These are phyloP conservation scores for Drosophila monieri DNA, from an alignment of 2,888 invertebrate species.

Conservation along the genomic window DNA sequence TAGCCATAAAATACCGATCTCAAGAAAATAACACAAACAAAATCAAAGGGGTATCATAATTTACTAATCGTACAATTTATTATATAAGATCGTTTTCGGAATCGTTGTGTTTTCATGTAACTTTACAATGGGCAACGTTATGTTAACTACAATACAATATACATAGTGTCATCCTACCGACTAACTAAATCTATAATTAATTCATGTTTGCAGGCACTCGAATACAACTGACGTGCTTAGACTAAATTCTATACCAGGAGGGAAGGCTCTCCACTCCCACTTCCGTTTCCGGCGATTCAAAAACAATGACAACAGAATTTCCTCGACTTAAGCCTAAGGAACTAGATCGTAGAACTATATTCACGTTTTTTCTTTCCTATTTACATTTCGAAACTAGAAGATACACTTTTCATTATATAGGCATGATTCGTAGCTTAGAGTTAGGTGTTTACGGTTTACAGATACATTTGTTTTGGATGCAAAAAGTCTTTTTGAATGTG, in stretches of 20 bases:
- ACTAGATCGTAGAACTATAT: constrained; percentile 46
- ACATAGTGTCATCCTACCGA: constrained; percentile 22
- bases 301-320: constrained; percentile 70
- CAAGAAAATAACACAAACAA: neutral
- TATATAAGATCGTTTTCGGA: constrained; percentile 58
- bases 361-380: constrained; percentile 42
- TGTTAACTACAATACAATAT: constrained; percentile 7
- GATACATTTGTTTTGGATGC: constrained; percentile 73
- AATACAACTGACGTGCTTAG: constrained; percentile 21
- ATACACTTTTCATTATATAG: constrained; percentile 68
- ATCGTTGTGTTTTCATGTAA: constrained; percentile 63
- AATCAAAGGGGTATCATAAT: constrained; percentile 29
- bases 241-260: constrained; percentile 7
- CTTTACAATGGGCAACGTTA: constrained; percentile 40
- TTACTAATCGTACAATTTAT: constrained; percentile 54
- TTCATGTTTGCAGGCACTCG: constrained; percentile 29
- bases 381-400: constrained; percentile 68
- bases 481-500: constrained; percentile 76
- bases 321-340: constrained; percentile 42
- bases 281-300: constrained; percentile 16
- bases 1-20: constrained; percentile 17
- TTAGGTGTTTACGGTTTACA: constrained; percentile 56
- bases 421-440: constrained; percentile 63
- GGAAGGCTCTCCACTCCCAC: neutral
- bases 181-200: constrained; percentile 30